Evolutionary conservation across 2,888 invertebrate genomes (phyloP), one percentile per base, ranked within the genome.

Genomic region (Tetramorium bicarinatum): DNA sequence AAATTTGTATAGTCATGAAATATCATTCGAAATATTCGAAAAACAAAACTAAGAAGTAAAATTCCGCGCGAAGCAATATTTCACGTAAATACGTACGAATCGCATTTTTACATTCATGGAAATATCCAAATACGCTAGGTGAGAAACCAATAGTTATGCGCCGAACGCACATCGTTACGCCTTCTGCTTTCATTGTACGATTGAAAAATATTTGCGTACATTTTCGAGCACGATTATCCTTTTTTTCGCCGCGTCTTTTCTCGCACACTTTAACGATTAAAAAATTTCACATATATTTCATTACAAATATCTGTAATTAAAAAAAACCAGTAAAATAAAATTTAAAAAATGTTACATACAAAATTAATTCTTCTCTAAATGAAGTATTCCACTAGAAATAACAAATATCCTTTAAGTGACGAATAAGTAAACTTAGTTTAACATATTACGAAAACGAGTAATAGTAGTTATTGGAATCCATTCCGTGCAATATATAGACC

Each of bases 131-230:
- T 72, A 72, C 47, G 79, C 44, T 18, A 71, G 79, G 79, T 59
- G 79, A 80, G 79, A 80, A 79, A 47, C 38, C 79, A 71, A 80
- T 59, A 47, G 47, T 71, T 59, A 79, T 49, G 11, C 21, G 62
- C 21, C 29, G 13, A 44, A 69, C 21, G 38, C 25, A 38, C 66
- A 25, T 79, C 56, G 34, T 34, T 38, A 13, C 44, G 8, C 41
- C 15, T 29, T 56, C 67, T 67, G n/a, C 38, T 80, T 80, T 71
- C 71, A 80, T 80, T 80, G 59, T 71, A 47, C n/a, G 79, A 71
- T 61, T 49, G 59, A 47, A 80, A 79, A 80, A 71, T 80, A 80
- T 80, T 80, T 80, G 56, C 71, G 59, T 59, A 79, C 21, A 79
- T 41, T 80, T 80, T 66, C 34, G 72, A 71, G 34, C 21, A 38